phyloP scores from a whole-genome alignment of 2,113 vertebrate genomes.

The Laticauda laticaudata region DNA sequence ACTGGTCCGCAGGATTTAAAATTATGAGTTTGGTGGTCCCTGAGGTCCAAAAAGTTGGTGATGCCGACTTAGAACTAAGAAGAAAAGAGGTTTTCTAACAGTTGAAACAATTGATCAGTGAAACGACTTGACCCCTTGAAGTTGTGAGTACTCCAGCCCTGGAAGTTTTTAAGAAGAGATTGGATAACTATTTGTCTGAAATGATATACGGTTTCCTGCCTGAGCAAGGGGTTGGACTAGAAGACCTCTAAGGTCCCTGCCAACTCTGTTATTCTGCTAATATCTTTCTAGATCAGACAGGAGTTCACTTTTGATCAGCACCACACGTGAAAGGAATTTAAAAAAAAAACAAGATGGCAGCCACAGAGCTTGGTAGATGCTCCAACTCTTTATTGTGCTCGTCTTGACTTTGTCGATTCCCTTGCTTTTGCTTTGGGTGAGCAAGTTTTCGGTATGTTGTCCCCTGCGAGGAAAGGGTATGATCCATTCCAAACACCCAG shows the following conservation, averaged over 20 bases:
- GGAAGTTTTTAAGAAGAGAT: background rate
- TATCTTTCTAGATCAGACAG: background rate
- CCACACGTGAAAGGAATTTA: background rate
- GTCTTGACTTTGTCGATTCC: background rate
- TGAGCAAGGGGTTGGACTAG: background rate
- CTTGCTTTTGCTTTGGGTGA: background rate
- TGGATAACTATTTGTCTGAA: background rate
- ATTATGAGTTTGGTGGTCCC: no score
- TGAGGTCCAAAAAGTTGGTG: no score
- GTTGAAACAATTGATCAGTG: background rate
- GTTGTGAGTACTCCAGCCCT: background rate
- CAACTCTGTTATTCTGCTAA: background rate
- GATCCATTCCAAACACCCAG: background rate
- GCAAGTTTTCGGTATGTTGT: background rate
- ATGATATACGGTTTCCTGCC: background rate
- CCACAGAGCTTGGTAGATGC: background rate
- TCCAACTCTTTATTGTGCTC: background rate
- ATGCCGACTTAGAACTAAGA: background rate
- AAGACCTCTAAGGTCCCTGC: background rate
- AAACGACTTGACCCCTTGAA: background rate
- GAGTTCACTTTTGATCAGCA: background rate
- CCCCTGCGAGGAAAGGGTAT: background rate
- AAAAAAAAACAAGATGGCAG: background rate
- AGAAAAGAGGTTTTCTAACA: background rate
- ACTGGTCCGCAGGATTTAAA: no score